Evolutionary conservation across 1,140 invertebrate genomes (phyloP).

Genomic region (Drosophila gunungcola): DNA sequence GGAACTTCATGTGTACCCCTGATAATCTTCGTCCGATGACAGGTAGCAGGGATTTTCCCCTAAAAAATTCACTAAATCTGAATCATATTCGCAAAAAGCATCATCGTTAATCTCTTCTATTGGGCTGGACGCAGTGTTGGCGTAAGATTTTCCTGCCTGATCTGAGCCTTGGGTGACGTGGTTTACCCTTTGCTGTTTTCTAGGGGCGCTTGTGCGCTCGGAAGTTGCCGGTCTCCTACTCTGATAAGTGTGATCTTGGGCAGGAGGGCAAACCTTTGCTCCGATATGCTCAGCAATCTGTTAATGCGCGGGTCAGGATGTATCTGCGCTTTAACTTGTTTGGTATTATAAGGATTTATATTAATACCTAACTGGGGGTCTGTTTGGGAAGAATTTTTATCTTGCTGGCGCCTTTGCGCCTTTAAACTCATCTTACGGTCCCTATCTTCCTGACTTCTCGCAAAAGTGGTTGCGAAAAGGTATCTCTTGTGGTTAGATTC

Average conservation of each 20-base stretch:
- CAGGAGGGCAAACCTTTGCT: neutral
- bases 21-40: no score
- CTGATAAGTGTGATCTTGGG: no score
- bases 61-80: neutral
- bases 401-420: neutral
- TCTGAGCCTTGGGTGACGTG: neutral
- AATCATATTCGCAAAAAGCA: constrained; percentile 10
- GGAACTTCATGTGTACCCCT: no score
- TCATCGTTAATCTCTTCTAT: constrained; percentile 5
- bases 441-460: constrained; percentile 21
- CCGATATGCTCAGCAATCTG: neutral
- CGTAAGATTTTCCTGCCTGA: neutral
- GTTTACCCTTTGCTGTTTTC: neutral
- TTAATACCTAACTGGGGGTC: neutral
- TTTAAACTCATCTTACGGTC: neutral
- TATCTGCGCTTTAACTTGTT: neutral
- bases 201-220: neutral
- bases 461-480: constrained; percentile 10
- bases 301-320: neutral
- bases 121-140: neutral
- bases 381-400: neutral
- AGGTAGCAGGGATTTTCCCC: no score
- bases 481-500: constrained; percentile 11
- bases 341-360: neutral
- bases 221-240: neutral